A percentile compares a stretch with the other conserved stretches of the same genome.
Conservation (phyloP, 2,113 vertebrate genomes). For the Leptobrachium leishanense region DNA sequence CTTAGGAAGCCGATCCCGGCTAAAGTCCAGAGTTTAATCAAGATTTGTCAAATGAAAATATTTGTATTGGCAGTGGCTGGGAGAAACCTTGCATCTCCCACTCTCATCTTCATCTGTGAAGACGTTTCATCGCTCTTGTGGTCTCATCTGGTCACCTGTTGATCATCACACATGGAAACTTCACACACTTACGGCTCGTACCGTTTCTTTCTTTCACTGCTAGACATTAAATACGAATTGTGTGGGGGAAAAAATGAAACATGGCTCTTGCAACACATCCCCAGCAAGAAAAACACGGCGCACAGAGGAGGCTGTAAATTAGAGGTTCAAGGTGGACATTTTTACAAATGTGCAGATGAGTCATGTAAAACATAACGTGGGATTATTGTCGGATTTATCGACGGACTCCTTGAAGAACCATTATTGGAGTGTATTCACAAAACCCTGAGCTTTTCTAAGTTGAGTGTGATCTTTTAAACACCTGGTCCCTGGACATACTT, state of each 20-base stretch:
- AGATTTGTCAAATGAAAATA: slow-evolving; percentile 49
- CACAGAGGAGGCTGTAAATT: too few relatives aligned
- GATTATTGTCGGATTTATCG: too few relatives aligned
- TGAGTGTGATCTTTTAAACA: too few relatives aligned
- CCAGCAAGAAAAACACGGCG: background rate
- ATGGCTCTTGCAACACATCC: slow-evolving; percentile 16
- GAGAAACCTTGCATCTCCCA: slow-evolving; percentile 17
- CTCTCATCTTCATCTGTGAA: slow-evolving; percentile 21
- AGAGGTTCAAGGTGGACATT: too few relatives aligned
- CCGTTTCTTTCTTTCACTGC: slow-evolving; percentile 11
- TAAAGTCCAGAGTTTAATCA: slow-evolving; percentile 42
- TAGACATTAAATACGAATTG: slow-evolving; percentile 29
- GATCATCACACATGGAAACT: slow-evolving; percentile 34
- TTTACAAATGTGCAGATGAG: too few relatives aligned
- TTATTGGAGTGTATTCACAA: too few relatives aligned
- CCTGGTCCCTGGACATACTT: too few relatives aligned
- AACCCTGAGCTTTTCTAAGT: too few relatives aligned
- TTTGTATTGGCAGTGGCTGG: slow-evolving; percentile 45
- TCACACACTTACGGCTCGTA: slow-evolving; percentile 11
- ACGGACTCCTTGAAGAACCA: too few relatives aligned
- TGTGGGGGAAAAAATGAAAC: slow-evolving; percentile 41
- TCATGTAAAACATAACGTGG: too few relatives aligned
- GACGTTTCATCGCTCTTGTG: slow-evolving; percentile 25
- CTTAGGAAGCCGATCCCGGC: slow-evolving; percentile 39
- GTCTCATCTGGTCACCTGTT: slow-evolving; percentile 44